Evolutionary conservation across 2,888 invertebrate species (phyloP).

Genomic region (Polydesmus complanatus): DNA sequence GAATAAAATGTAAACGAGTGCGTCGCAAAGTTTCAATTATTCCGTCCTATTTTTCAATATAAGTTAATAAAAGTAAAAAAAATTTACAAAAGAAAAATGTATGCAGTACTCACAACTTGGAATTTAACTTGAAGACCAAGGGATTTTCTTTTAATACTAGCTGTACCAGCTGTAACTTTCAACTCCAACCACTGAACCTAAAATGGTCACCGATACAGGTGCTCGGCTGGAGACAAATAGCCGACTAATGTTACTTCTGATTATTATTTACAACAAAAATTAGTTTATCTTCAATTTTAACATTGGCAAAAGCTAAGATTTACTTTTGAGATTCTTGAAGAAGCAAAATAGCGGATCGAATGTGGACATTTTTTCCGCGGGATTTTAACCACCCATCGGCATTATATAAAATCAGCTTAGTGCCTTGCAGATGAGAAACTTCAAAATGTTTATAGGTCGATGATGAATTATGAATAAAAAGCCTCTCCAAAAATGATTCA

Average conservation of each 20-base stretch:
- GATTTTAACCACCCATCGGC: slow-evolving; percentile 78
- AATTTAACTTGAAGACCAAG: slow-evolving; percentile 55
- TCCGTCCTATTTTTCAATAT: slow-evolving; percentile 59
- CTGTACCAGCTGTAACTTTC: slow-evolving; percentile 55
- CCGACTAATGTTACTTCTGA: slow-evolving; percentile 55
- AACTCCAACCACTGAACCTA: slow-evolving; percentile 53
- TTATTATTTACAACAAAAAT: slow-evolving; percentile 21
- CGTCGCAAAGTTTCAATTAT: slow-evolving; percentile 77
- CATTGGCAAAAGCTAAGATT: slow-evolving; percentile 19
- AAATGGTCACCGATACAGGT: slow-evolving; percentile 50
- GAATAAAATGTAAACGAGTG: slow-evolving; percentile 75
- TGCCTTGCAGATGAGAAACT: slow-evolving; percentile 48
- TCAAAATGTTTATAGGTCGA: slow-evolving; percentile 31
- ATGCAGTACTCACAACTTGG: slow-evolving; percentile 43
- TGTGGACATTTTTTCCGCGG: slow-evolving; percentile 71
- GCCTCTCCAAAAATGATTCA: slow-evolving; percentile 71
- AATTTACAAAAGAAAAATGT: no score
- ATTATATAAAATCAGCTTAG: slow-evolving; percentile 79
- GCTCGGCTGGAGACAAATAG: slow-evolving; percentile 45
- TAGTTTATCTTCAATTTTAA: not conserved
- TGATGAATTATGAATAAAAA: slow-evolving; percentile 60
- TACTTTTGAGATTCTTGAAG: slow-evolving; percentile 79
- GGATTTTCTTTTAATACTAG: slow-evolving; percentile 53
- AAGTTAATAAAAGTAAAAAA: not conserved
- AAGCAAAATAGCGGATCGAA: slow-evolving; percentile 59